Evolutionary conservation across 2,888 invertebrate species (phyloP).

Genomic region (Pomacea canaliculata): DNA sequence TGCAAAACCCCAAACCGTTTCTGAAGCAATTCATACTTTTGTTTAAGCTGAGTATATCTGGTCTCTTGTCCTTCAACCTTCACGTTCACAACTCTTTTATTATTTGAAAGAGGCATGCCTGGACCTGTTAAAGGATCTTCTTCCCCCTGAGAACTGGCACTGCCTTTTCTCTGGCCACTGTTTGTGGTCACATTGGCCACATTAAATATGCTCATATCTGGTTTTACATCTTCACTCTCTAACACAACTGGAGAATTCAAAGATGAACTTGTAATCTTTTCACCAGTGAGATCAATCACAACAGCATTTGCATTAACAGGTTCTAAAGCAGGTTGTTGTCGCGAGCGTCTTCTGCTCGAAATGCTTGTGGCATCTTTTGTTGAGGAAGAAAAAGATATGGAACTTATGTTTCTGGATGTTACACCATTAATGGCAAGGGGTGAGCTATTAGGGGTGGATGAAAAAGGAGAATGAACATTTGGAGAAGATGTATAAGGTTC

Average conservation of each 20-base stretch:
- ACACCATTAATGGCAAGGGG: not conserved
- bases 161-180: not conserved
- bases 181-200: not conserved
- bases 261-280: not conserved
- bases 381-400: not conserved
- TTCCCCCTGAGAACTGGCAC: not conserved
- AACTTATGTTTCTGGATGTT: not conserved
- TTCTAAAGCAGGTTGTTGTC: not conserved
- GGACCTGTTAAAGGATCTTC: constrained; percentile 11
- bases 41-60: constrained; percentile 11
- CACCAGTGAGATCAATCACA: not conserved
- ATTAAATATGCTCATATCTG: constrained; percentile 22
- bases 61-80: not conserved
- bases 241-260: no score
- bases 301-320: not conserved
- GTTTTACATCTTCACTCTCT: constrained; percentile 25
- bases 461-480: not conserved
- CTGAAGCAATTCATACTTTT: constrained; percentile 19
- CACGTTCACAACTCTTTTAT: not conserved
- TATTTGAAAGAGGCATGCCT: not conserved
- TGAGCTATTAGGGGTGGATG: not conserved
- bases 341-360: not conserved
- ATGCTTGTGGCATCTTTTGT: not conserved
- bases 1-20: constrained; percentile 39
- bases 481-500: not conserved